phyloP scores from a whole-genome alignment of 2,113 vertebrate genomes.

The Nothoprocta perdicaria region DNA sequence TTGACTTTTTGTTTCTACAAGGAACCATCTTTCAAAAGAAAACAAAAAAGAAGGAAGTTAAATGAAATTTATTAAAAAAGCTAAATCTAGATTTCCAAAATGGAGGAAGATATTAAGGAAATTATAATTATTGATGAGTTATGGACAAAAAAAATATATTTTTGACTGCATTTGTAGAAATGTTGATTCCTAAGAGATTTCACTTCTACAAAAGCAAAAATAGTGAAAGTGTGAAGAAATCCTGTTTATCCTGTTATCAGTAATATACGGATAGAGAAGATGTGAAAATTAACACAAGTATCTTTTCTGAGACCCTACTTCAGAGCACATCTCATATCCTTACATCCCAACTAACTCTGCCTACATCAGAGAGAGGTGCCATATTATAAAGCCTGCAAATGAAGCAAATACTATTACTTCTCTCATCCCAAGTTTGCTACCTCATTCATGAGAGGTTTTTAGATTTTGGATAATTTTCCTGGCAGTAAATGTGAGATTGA shows the following conservation, averaged over 20 bases:
- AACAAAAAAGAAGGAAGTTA: neutral
- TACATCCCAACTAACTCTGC: neutral
- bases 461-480: neutral
- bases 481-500: neutral
- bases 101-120: neutral
- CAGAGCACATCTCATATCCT: neutral
- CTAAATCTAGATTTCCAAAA: no score
- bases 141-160: neutral
- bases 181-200: neutral
- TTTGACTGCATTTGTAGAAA: neutral
- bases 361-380: neutral
- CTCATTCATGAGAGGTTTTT: neutral
- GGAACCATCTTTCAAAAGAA: neutral
- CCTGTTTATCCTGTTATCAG: neutral
- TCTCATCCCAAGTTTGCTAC: neutral
- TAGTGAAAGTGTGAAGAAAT: neutral
- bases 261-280: neutral
- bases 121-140: neutral
- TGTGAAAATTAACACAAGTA: neutral
- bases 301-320: neutral
- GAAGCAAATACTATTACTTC: neutral
- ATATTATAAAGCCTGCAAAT: neutral
- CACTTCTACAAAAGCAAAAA: neutral
- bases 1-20: neutral
- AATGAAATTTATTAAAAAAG: no score